These are phyloP conservation scores for Varecia variegata DNA, from an alignment of 2,797 vertebrate genomes.

Conservation along the genomic window DNA sequence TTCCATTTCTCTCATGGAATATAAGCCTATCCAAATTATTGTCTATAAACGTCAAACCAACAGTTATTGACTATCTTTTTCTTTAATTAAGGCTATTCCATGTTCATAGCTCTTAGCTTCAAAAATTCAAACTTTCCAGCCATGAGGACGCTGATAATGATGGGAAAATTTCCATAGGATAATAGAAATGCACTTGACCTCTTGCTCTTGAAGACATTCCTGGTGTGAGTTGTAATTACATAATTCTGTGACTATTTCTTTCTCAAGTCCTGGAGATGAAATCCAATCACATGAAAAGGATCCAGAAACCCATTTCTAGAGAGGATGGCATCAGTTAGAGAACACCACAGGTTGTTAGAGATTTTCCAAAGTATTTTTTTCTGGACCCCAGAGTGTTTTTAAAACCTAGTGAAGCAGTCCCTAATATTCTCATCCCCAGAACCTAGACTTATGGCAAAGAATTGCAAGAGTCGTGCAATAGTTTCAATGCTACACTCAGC, in stretches of 20 bases:
- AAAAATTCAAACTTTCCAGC: conserved; percentile 66
- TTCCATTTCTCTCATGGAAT: conserved; percentile 74
- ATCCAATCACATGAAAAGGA: neutral
- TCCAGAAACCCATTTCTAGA: neutral
- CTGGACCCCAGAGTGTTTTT: neutral
- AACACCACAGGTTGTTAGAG: neutral
- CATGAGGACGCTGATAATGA: conserved; percentile 63
- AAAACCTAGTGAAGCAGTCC: neutral
- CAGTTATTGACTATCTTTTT: conserved; percentile 75
- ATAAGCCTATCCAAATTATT: conserved; percentile 75
- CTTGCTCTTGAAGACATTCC: neutral
- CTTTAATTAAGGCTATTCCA: conserved; percentile 73
- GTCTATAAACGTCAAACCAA: conserved; percentile 72
- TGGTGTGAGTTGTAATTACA: neutral
- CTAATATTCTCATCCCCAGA: neutral
- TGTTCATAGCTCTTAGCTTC: conserved; percentile 59
- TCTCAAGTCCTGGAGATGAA: conserved; percentile 46
- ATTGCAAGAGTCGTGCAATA: neutral
- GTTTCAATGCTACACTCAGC: neutral
- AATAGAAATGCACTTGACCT: conserved; percentile 62
- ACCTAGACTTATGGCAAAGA: neutral
- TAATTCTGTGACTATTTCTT: neutral
- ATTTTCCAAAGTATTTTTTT: neutral
- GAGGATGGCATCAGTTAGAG: neutral
- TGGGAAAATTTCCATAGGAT: conserved; percentile 48